Conservation (phyloP, 2,797 vertebrate genomes). For the Vespertilio murinus region DNA sequence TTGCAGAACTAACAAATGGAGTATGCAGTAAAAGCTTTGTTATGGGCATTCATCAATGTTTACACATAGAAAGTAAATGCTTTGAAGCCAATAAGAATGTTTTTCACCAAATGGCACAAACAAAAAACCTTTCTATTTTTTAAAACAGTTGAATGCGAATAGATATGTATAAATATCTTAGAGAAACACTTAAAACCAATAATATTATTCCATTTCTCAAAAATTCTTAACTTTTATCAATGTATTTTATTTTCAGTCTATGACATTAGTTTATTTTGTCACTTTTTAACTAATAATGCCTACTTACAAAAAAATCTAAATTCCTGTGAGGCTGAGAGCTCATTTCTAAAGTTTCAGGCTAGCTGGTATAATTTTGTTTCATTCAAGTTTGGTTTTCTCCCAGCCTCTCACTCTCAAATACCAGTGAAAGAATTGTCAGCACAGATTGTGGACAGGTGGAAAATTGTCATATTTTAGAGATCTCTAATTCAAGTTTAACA, state of each 20-base stretch:
- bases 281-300: not conserved
- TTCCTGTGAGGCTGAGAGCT: not conserved
- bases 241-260: not conserved
- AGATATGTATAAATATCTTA: not conserved
- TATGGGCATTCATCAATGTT: not conserved
- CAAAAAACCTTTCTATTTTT: not conserved
- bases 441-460: not conserved
- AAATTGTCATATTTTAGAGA: not conserved
- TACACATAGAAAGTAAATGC: not conserved
- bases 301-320: not conserved
- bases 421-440: not conserved
- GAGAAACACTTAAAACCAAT: not conserved
- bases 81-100: not conserved
- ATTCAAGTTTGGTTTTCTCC: not conserved
- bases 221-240: not conserved
- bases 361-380: not conserved
- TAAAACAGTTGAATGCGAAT: not conserved
- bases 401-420: not conserved
- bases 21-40: not conserved
- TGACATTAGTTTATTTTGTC: not conserved
- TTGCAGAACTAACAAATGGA: not conserved
- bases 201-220: not conserved
- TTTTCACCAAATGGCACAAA: not conserved
- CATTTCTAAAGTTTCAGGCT: not conserved
- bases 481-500: not conserved